Base-by-base conservation (phyloP, 2,113 vertebrate species). In the Festucalex cinctus region DNA sequence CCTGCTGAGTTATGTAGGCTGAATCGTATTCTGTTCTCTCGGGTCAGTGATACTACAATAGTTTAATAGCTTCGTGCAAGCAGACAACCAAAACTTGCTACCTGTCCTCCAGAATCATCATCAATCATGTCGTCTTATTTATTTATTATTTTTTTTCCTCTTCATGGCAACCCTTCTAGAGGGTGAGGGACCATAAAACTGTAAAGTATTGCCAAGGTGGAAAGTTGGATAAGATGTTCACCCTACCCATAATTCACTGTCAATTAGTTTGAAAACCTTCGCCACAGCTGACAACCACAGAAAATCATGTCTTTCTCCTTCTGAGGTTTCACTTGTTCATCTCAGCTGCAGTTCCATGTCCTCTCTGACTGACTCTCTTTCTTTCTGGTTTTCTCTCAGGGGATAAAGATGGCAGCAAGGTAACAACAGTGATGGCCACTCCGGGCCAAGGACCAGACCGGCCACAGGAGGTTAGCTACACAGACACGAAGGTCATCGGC, bases 391-490 rank as follows among this genome's bases (percentile, higher is more conserved):
- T 39, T 75, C 24, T 65, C n/a, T 26, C 60, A 92, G 97, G 97
- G 92, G 97, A 99, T 86, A 99, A 99, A 85, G 97, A 99, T 88
- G 97, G 97, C 90, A 94, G 97, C 85, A 99, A 98, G 85, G 96
- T 99, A 85, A 99, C 97, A 53, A 98, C 97, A 80, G 97, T 99
- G 61, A 95, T 98, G 86, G 97, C 97, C 79, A 99, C 97, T 72
- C 97, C 96, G 28, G 97, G 97, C 69, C 97, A 98, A 86, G 97
- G 97, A 71, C 96, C 97, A 0, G 97, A 98, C 83, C 93, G 97
- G 90, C 95, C 96, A 66, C 97, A 98, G 84, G 97, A 99, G 90
- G 97, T 99, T 87, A 98, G 95, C 91, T 99, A 98, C 90, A 97
- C 95, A 17, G 97, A 99, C 90, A 99, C 96, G 41, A 99, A 98